Percentiles rank a stretch among this genome's conserved stretches.
phyloP scores from a whole-genome alignment of 2,888 invertebrate genomes.

The Platynereis dumerilii region DNA sequence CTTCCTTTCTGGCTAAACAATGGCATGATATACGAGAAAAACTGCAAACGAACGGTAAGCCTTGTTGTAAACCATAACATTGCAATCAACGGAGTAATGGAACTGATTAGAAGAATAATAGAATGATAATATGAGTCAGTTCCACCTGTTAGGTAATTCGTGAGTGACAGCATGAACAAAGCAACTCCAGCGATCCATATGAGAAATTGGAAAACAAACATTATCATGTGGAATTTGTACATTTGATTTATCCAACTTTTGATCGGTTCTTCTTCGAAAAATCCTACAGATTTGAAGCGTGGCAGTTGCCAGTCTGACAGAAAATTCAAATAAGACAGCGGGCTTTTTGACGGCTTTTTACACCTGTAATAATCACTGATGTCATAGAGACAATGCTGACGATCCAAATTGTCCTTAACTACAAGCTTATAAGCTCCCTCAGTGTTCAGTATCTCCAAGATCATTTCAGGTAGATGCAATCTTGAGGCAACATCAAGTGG shows the following conservation, averaged over 20 bases:
- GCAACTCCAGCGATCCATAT: too few relatives aligned
- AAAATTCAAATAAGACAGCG: too few relatives aligned
- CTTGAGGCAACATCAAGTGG: not conserved
- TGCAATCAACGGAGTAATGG: not conserved
- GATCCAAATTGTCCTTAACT: not conserved
- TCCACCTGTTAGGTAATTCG: too few relatives aligned
- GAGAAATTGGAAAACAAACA: too few relatives aligned
- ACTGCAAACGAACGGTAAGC: not conserved
- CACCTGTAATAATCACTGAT: not conserved
- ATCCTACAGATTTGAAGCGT: not conserved
- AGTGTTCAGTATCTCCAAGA: conserved; percentile 1
- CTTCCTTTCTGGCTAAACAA: too few relatives aligned
- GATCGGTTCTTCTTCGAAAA: not conserved
- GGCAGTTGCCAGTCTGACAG: too few relatives aligned
- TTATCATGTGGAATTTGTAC: too few relatives aligned
- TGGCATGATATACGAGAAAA: too few relatives aligned
- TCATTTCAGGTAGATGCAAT: conserved; percentile 1
- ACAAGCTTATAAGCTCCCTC: not conserved
- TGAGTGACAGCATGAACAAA: too few relatives aligned
- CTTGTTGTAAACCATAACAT: not conserved
- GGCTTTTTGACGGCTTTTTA: too few relatives aligned
- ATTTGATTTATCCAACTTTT: not conserved
- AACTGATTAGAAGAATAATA: too few relatives aligned
- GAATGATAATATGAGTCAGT: too few relatives aligned
- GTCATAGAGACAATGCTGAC: not conserved